A percentile compares a stretch with the other conserved stretches of the same genome.
Evolutionary conservation across 2,797 vertebrate genomes (phyloP).

Genomic region (Coregonus suidteri): DNA sequence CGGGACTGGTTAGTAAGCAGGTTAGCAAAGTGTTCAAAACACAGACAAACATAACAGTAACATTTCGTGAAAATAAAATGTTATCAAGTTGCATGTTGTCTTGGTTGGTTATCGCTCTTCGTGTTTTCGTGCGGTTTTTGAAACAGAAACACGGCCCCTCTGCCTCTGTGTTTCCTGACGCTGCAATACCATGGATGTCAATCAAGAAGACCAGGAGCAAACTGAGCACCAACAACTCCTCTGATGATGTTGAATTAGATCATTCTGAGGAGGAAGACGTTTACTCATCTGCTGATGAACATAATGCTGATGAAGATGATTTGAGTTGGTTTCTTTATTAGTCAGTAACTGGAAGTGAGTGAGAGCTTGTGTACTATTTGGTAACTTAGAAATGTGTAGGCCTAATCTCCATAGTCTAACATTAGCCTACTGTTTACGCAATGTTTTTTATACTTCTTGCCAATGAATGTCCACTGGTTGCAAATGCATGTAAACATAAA

Average conservation of each 20-base stretch:
- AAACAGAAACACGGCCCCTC: no score
- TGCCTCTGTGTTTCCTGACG: neutral
- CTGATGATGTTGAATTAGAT: constrained; percentile 56
- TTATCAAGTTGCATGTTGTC: no score
- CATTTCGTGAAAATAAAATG: neutral
- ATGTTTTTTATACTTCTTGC: neutral
- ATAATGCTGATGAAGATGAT: neutral
- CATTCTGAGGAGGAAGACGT: constrained; percentile 56
- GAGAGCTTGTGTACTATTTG: neutral
- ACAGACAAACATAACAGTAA: neutral
- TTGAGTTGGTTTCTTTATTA: neutral
- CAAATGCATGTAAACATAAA: neutral
- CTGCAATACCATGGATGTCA: constrained; percentile 37
- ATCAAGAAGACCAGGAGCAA: constrained; percentile 68
- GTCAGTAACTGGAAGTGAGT: neutral
- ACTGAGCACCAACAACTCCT: constrained; percentile 64
- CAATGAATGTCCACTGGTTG: neutral
- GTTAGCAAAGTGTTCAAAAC: neutral
- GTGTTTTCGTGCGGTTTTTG: no score
- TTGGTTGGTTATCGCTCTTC: neutral
- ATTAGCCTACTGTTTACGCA: no score
- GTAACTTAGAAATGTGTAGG: neutral
- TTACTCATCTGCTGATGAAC: constrained; percentile 4
- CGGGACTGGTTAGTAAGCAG: no score
- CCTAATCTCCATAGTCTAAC: no score